Evolutionary conservation across 2,888 invertebrate genomes (phyloP), one percentile per base, ranked within the genome.

Genomic region (Cosmorhoe ocellata): DNA sequence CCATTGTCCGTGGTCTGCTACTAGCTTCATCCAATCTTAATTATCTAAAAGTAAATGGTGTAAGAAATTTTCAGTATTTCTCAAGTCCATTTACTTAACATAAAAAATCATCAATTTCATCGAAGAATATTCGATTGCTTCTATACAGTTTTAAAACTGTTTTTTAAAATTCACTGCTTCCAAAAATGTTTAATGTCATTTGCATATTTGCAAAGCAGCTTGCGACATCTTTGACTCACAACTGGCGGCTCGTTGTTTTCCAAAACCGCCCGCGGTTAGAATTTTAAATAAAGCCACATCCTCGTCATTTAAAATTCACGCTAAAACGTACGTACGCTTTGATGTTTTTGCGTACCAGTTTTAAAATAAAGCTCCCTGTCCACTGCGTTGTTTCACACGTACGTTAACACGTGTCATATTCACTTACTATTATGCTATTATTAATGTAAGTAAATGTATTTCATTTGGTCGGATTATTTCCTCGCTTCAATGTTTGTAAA

Each of bases 201-300:
- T 33, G 30, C 46, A 55, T 53, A 55, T 52, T 51, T 44, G 42
- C 41, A 52, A 56, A 51, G 47, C 39, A 51, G 32, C 44, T 34
- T 39, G 45, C 33, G 45, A 45, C 40, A 48, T 26, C 27, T 53
- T 41, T 30, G 41, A 4, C 7, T 24, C 7, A 45, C 42, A 48
- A 48, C 24, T 18, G 24, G 13, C 38, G 34, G 13, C 30, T 22
- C 11, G 22, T 41, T 49, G 37, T 46, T 51, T 41, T 49, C 28
- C 32, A 22, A 48, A 54, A 46, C 18, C 37, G 41, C 33, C 22
- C 44, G 48, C 28, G 37, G 10, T 33, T 37, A 14, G 45, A 50
- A 57, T 51, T 44, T 56, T 30, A 46, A 53, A 37, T 31, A 36
- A 11, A 9, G 24, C 34, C 40, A 44, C 47, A 47, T 55, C 50